A percentile compares a stretch with the other conserved stretches of the same genome.
Conservation (phyloP, 2,113 vertebrate genomes). For the Psophia crepitans region DNA sequence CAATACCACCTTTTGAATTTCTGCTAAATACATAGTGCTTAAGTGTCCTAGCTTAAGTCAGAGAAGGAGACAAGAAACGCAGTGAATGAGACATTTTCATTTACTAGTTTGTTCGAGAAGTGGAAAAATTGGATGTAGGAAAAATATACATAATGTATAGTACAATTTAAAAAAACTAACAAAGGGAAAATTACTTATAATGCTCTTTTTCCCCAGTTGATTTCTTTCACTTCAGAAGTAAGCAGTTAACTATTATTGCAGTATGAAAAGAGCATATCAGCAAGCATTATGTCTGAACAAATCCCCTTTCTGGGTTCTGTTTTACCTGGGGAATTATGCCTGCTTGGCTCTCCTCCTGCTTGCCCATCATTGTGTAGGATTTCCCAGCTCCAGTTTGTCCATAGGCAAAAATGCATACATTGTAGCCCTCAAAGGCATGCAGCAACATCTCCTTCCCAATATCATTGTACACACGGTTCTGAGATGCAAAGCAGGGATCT, state of each 20-base stretch:
- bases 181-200: background rate
- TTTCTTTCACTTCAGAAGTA: background rate
- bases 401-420: constrained; percentile 98
- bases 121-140: background rate
- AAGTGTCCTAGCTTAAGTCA: background rate
- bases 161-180: background rate
- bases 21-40: background rate
- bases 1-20: background rate
- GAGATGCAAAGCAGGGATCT: constrained; percentile 92
- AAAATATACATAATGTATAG: background rate
- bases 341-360: constrained; percentile 96
- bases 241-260: background rate
- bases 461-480: constrained; percentile 95
- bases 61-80: background rate
- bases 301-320: background rate
- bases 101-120: background rate
- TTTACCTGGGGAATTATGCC: constrained; percentile 97
- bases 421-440: constrained; percentile 97
- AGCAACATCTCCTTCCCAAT: constrained; percentile 98
- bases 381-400: constrained; percentile 98
- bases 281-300: background rate
- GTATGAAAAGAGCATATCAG: background rate
- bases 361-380: constrained; percentile 99
- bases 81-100: background rate
- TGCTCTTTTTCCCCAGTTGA: background rate